These are phyloP conservation scores for Polymixis lichenea DNA, from an alignment of 2,888 invertebrate genomes.

Conservation along the genomic window DNA sequence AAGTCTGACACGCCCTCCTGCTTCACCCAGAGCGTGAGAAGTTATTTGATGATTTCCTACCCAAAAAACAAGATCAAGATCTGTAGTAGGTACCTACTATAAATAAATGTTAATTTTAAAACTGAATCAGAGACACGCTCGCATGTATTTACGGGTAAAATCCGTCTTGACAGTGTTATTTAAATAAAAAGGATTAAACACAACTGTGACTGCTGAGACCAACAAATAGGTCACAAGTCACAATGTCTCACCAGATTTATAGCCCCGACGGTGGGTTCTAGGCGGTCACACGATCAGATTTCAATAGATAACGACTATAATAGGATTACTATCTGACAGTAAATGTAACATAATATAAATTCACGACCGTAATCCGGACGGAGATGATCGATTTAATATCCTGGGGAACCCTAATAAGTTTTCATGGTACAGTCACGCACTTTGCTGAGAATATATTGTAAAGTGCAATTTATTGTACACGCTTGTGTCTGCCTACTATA, in stretches of 20 bases:
- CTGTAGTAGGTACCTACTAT: not conserved
- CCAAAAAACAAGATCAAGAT: too few species aligned
- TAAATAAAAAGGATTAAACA: constrained; percentile 63
- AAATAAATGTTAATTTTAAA: constrained; percentile 37
- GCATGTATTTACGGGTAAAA: constrained; percentile 39
- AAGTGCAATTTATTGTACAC: constrained; percentile 44
- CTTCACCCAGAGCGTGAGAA: too few species aligned
- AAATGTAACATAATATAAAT: constrained; percentile 70
- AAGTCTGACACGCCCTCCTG: too few species aligned
- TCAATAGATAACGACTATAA: constrained; percentile 71
- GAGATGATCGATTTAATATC: constrained; percentile 61
- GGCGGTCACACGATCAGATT: constrained; percentile 71
- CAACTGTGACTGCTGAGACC: constrained; percentile 58
- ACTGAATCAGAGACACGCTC: constrained; percentile 37
- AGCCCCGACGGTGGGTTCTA: constrained; percentile 56
- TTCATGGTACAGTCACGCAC: constrained; percentile 49
- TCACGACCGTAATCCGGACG: constrained; percentile 67
- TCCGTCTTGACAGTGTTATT: constrained; percentile 55
- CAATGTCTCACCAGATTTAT: constrained; percentile 64
- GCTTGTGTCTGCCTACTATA: constrained; percentile 10
- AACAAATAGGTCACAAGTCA: constrained; percentile 68
- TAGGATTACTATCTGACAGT: constrained; percentile 72
- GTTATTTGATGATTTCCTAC: too few species aligned
- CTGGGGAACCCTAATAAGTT: constrained; percentile 57
- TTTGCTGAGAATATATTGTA: constrained; percentile 39